Percentiles rank a stretch among this genome's conserved stretches.
Conservation (phyloP, 2,113 vertebrate genomes). For the Chionomys nivalis region DNA sequence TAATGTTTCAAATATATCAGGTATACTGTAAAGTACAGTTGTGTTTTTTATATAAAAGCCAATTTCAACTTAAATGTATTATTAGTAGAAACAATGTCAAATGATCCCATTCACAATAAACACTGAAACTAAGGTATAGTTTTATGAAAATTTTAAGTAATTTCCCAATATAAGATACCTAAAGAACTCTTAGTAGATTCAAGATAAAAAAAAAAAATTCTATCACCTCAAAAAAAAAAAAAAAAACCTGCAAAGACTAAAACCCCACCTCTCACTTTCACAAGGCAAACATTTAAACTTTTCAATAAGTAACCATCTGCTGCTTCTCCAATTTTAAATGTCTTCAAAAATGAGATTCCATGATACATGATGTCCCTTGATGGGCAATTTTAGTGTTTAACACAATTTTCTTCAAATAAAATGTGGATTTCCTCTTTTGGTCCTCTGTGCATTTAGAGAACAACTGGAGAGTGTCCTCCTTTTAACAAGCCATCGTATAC, state of each 20-base stretch:
- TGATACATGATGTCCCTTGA: slow-evolving; percentile 58
- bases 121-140: slow-evolving; percentile 20
- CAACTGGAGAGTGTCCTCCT: slow-evolving; percentile 43
- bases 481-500: slow-evolving; percentile 59
- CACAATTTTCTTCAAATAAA: slow-evolving; percentile 76
- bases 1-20: not conserved
- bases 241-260: not conserved
- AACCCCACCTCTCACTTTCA: slow-evolving; percentile 22
- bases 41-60: slow-evolving; percentile 10
- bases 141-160: not conserved
- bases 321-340: slow-evolving; percentile 57
- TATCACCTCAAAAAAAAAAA: not conserved
- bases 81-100: not conserved
- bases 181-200: not conserved
- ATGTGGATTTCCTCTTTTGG: slow-evolving; percentile 67
- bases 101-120: slow-evolving; percentile 46
- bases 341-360: slow-evolving; percentile 58
- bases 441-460: slow-evolving; percentile 69
- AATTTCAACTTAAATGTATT: slow-evolving; percentile 34
- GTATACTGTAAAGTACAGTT: slow-evolving; percentile 22
- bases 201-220: slow-evolving; percentile 8
- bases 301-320: slow-evolving; percentile 69
- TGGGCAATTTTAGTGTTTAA: slow-evolving; percentile 70
- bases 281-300: slow-evolving; percentile 57
- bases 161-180: slow-evolving; percentile 23